Conservation (phyloP, 2,888 invertebrate species). For the Scaptodrosophila latifasciaeformis region DNA sequence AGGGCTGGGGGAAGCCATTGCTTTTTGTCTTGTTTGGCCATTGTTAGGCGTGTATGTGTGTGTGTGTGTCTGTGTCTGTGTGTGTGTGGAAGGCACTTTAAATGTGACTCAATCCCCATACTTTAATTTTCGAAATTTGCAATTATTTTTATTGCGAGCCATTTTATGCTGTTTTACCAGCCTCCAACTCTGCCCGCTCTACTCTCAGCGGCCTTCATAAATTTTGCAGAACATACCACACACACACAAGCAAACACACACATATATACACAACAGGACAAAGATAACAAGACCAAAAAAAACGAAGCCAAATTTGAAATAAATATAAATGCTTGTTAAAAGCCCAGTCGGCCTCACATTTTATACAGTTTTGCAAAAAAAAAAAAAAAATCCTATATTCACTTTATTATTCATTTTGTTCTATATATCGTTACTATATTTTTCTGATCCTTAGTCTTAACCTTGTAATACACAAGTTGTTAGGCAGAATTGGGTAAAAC, state of each 20-base stretch:
- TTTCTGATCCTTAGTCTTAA: no score
- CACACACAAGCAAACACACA: no score
- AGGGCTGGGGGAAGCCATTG: neutral
- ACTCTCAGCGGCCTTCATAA: conserved; percentile 45
- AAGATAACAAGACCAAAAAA: no score
- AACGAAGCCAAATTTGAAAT: conserved; percentile 32
- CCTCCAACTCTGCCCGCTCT: conserved; percentile 31
- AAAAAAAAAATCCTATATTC: no score
- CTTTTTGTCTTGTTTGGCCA: conserved; percentile 47
- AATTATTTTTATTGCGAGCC: conserved; percentile 67
- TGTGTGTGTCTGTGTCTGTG: neutral
- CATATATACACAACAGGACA: no score
- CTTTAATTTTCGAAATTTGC: conserved; percentile 67
- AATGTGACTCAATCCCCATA: conserved; percentile 56
- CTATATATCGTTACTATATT: no score
- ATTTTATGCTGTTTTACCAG: conserved; percentile 54
- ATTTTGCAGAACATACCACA: conserved; percentile 33
- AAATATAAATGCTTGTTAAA: conserved; percentile 47
- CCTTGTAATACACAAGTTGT: no score
- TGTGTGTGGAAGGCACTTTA: conserved; percentile 40
- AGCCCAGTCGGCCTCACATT: neutral
- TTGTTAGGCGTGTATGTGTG: conserved; percentile 31
- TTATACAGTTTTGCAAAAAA: no score
- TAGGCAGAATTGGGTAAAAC: no score
- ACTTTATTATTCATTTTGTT: no score